A percentile compares a stretch with the other conserved stretches of the same genome.
Conservation (phyloP, 2,113 vertebrate genomes). For the Myotis davidii region DNA sequence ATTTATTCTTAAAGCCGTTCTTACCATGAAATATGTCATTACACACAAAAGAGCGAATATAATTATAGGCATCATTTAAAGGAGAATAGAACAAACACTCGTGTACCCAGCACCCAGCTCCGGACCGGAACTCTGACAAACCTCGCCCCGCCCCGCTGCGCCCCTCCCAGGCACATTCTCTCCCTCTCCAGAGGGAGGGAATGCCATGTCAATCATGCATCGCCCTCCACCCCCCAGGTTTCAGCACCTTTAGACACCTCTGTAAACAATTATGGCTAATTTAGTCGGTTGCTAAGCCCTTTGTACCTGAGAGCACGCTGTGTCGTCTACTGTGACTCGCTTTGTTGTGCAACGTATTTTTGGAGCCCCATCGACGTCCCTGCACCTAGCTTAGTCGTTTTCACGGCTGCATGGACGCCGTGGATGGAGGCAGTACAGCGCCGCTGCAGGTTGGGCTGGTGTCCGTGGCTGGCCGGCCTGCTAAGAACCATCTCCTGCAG, state of each 20-base stretch:
- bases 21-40: not conserved
- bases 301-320: not conserved
- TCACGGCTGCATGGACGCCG: fast-evolving
- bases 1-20: conserved; percentile 2
- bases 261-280: not conserved
- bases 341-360: not conserved
- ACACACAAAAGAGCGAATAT: not conserved
- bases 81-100: not conserved
- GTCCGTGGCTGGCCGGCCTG: fast-evolving
- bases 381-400: not conserved
- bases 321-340: not conserved
- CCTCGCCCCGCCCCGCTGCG: fast-evolving
- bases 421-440: fast-evolving
- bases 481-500: fast-evolving
- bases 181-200: not conserved
- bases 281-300: not conserved
- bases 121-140: not conserved
- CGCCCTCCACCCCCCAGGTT: not conserved
- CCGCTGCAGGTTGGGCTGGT: fast-evolving
- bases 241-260: fast-evolving
- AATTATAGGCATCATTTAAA: not conserved
- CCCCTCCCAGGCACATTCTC: fast-evolving
- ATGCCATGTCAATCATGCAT: fast-evolving
- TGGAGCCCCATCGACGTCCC: not conserved
- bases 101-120: fast-evolving